A percentile compares a stretch with the other conserved stretches of the same genome.
Evolutionary conservation across 1,140 invertebrate species (phyloP).

Genomic region (Medauroidea extradentata): DNA sequence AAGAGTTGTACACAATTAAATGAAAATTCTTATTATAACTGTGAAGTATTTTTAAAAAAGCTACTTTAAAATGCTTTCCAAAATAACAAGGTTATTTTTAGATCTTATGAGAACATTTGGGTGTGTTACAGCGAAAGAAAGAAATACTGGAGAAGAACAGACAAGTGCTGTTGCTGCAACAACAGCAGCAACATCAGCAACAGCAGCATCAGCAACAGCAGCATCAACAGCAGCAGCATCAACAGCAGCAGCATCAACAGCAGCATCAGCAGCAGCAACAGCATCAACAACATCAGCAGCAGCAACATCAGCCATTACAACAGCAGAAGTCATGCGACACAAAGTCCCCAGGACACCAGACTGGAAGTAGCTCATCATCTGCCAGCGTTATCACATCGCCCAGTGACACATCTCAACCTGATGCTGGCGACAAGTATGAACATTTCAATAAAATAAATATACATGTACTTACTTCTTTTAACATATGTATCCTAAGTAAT

Average conservation of each 20-base stretch:
- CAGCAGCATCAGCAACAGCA: conserved; percentile 38
- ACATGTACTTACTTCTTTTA: not conserved
- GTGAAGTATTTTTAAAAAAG: too few species aligned
- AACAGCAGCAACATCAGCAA: conserved; percentile 39
- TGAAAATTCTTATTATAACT: too few species aligned
- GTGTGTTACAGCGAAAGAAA: conserved; percentile 49
- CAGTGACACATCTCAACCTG: conserved; percentile 16
- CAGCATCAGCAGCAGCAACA: too few species aligned
- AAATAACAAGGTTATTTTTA: too few species aligned
- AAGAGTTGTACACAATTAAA: too few species aligned
- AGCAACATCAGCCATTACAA: conserved; percentile 34
- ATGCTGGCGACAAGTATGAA: conserved; percentile 8
- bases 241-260: too few species aligned
- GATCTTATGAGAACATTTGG: too few species aligned
- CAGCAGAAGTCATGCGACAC: conserved; percentile 39
- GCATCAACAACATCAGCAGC: conserved; percentile 2
- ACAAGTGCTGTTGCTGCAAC: conserved; percentile 37
- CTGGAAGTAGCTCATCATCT: conserved; percentile 14
- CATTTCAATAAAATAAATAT: too few species aligned
- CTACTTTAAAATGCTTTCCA: too few species aligned
- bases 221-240: too few species aligned
- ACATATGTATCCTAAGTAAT: not conserved
- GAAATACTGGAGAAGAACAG: conserved; percentile 48
- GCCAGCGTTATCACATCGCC: conserved; percentile 17
- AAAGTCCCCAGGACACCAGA: conserved; percentile 15